Percentiles rank a stretch among this genome's conserved stretches.
These are phyloP conservation scores for Brachionus rubens DNA, from an alignment of 1,140 invertebrate species.

Conservation along the genomic window DNA sequence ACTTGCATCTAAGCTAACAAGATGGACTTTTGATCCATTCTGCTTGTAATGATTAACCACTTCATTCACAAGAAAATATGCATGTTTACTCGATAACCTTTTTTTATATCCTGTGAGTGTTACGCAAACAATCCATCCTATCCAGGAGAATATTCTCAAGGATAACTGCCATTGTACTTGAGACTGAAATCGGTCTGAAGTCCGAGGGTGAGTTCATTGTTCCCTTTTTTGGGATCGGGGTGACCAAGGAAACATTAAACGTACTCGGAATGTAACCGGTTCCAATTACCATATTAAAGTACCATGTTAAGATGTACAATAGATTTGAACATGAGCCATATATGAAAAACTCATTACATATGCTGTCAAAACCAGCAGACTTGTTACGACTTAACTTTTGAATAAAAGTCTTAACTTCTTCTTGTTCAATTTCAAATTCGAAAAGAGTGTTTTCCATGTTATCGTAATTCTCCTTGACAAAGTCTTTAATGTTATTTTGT, in stretches of 20 bases:
- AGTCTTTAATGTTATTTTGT: too few relatives aligned
- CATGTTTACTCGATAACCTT: not conserved
- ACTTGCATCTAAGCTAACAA: too few relatives aligned
- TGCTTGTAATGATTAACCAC: not conserved
- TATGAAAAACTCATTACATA: not conserved
- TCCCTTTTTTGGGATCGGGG: not conserved
- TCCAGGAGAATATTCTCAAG: not conserved
- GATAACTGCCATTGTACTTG: not conserved
- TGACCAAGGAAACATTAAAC: not conserved
- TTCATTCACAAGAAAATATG: slow-evolving; percentile 14
- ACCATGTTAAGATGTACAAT: not conserved
- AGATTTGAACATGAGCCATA: not conserved
- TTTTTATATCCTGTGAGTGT: not conserved
- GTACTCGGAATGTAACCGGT: not conserved
- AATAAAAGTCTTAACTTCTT: not conserved
- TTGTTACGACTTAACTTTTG: not conserved
- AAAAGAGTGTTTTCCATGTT: not conserved
- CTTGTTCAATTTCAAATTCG: not conserved
- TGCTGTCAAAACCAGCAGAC: not conserved
- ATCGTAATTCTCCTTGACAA: not conserved
- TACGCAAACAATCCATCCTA: not conserved
- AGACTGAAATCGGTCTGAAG: not conserved
- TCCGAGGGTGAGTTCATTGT: too few relatives aligned
- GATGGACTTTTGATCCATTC: too few relatives aligned
- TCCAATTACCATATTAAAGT: not conserved